phyloP scores from a whole-genome alignment of 2,888 invertebrate genomes.

The Andrena dorsata region DNA sequence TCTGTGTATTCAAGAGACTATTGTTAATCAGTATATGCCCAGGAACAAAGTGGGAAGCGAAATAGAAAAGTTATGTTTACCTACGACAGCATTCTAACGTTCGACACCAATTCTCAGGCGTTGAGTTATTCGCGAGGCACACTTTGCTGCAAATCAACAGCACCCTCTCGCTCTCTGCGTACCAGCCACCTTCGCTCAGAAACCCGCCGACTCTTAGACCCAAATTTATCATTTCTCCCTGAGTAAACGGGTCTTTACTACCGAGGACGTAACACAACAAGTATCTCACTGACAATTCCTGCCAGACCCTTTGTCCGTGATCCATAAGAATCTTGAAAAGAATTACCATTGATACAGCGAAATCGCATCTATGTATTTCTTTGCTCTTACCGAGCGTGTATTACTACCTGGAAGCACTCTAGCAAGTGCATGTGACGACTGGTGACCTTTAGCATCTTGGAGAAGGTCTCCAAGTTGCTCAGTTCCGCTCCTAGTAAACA shows the following conservation, averaged over 20 bases:
- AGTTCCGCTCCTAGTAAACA: slow-evolving; percentile 90
- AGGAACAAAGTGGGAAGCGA: neutral
- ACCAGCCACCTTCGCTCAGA: slow-evolving; percentile 96
- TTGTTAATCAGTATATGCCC: neutral
- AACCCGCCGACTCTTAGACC: slow-evolving; percentile 88
- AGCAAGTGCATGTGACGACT: slow-evolving; percentile 89
- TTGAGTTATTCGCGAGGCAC: slow-evolving; percentile 87
- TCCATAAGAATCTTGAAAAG: slow-evolving; percentile 87
- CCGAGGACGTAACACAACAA: slow-evolving; percentile 71
- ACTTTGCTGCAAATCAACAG: slow-evolving; percentile 89
- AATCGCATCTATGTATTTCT: neutral
- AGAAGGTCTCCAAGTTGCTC: slow-evolving; percentile 89
- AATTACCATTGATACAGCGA: neutral
- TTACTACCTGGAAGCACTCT: slow-evolving; percentile 90
- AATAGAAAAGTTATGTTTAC: slow-evolving; percentile 85
- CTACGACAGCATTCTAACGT: slow-evolving; percentile 94
- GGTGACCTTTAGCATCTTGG: slow-evolving; percentile 89
- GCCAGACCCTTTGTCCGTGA: slow-evolving; percentile 87
- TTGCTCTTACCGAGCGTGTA: neutral
- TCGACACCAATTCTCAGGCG: slow-evolving; percentile 88
- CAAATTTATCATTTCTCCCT: slow-evolving; percentile 78
- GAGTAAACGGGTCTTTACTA: slow-evolving; percentile 66
- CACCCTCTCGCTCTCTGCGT: slow-evolving; percentile 91
- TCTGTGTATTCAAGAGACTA: slow-evolving; percentile 85
- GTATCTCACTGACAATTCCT: slow-evolving; percentile 82